Percentiles rank a stretch among this genome's conserved stretches.
Conservation (phyloP, 53 echinoderm and acorn worm species). For the Echinometra lucunter region DNA sequence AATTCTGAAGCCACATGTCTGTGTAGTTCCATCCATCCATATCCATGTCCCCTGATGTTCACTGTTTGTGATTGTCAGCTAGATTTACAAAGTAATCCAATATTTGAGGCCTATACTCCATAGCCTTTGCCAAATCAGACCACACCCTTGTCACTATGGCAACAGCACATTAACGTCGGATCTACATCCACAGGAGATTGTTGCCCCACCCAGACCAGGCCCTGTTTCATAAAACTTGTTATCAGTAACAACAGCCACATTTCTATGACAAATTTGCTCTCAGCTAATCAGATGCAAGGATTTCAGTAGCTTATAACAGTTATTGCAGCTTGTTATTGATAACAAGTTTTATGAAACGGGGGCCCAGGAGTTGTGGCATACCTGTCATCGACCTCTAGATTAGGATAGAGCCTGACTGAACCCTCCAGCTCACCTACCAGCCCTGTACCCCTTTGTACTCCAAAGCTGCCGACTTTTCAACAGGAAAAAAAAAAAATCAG, state of each 20-base stretch:
- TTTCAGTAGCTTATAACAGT: too few species aligned
- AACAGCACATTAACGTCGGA: not conserved
- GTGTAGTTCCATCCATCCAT: too few species aligned
- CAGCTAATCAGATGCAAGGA: too few species aligned
- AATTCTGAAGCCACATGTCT: too few species aligned
- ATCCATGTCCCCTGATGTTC: too few species aligned
- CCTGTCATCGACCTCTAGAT: constrained; percentile 41
- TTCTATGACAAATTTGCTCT: too few species aligned
- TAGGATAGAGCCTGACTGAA: not conserved
- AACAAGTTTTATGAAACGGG: too few species aligned
- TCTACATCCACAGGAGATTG: not conserved
- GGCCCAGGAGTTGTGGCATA: not conserved
- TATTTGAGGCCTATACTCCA: not conserved
- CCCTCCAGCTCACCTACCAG: not conserved
- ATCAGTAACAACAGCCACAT: too few species aligned
- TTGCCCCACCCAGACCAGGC: constrained; percentile 37
- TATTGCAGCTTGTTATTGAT: too few species aligned
- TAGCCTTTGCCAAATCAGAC: not conserved
- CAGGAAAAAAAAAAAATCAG: not conserved
- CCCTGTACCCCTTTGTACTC: constrained; percentile 19
- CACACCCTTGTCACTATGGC: constrained; percentile 5
- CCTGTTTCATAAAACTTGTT: too few species aligned
- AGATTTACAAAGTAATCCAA: not conserved
- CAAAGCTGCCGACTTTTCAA: constrained; percentile 36
- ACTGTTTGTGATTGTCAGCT: too few species aligned